These are phyloP conservation scores for Liopterus haemorrhoidalis DNA, from an alignment of 2,888 invertebrate species.

Conservation along the genomic window DNA sequence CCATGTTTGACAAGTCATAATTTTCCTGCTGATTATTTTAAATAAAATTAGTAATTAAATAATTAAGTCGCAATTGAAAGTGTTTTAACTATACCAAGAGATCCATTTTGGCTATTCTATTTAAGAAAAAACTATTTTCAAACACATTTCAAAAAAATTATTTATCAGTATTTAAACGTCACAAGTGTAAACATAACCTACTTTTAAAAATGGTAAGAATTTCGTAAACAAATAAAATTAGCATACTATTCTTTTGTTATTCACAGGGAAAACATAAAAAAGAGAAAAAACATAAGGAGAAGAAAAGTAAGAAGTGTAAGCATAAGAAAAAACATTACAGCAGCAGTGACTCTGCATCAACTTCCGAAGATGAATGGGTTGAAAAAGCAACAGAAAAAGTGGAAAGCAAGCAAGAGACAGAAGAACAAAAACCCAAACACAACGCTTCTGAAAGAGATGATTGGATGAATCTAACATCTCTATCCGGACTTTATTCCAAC, in stretches of 20 bases:
- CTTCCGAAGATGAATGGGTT: conserved; percentile 55
- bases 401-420: conserved; percentile 13
- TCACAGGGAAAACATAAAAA: conserved; percentile 35
- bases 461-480: conserved; percentile 70
- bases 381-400: conserved; percentile 47
- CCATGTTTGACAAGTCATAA: too few relatives aligned
- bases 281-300: conserved; percentile 46
- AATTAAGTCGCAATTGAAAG: too few relatives aligned
- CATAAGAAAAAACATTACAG: conserved; percentile 37
- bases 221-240: conserved; percentile 37
- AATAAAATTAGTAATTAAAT: too few relatives aligned
- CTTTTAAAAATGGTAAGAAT: conserved; percentile 15
- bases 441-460: conserved; percentile 54
- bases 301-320: conserved; percentile 43
- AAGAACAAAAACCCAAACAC: conserved; percentile 2
- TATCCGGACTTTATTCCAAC: conserved; percentile 42
- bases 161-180: background rate
- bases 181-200: conserved; percentile 10
- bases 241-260: conserved; percentile 17
- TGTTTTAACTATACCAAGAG: too few relatives aligned
- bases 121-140: too few relatives aligned
- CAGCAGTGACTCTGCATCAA: conserved; percentile 33
- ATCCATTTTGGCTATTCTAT: too few relatives aligned
- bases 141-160: too few relatives aligned
- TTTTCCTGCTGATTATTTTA: too few relatives aligned